Evolutionary conservation across 1,140 invertebrate species (phyloP).

Genomic region (Bombus soroeensis): DNA sequence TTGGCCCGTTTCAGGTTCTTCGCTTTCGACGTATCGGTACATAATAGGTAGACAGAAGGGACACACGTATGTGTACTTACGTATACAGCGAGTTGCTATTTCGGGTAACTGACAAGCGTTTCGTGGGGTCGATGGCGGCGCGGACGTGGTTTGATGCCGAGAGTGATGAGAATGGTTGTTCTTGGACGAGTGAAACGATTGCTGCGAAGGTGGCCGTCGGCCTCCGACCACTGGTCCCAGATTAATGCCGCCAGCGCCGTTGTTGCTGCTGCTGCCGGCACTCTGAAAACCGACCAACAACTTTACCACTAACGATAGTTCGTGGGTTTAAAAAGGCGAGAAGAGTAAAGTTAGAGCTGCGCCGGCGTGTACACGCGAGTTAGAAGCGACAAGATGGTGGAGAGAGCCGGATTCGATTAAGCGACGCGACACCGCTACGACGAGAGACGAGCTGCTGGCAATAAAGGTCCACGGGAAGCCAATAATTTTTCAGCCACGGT

Average conservation of each 20-base stretch:
- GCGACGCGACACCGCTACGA: not conserved
- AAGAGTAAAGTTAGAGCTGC: no score
- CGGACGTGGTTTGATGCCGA: constrained; percentile 63
- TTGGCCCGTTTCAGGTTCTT: no score
- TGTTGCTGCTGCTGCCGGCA: constrained; percentile 74
- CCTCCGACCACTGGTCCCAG: constrained; percentile 63
- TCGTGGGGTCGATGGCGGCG: constrained; percentile 63
- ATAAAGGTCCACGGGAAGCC: constrained; percentile 45
- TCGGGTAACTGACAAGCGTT: constrained; percentile 72
- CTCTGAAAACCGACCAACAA: constrained; percentile 64
- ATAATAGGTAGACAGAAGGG: not conserved
- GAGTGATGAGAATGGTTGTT: constrained; percentile 74
- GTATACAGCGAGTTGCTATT: constrained; percentile 72
- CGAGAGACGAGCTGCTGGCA: not conserved
- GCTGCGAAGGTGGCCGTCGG: constrained; percentile 71
- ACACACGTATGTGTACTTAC: constrained; percentile 68
- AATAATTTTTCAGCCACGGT: constrained; percentile 35
- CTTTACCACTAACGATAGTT: not conserved
- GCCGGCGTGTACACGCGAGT: no score
- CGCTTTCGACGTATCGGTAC: no score
- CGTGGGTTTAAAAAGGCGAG: no score
- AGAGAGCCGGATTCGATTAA: not conserved
- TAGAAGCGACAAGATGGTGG: not conserved
- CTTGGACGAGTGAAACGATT: constrained; percentile 80
- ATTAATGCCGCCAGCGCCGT: constrained; percentile 68